Evolutionary conservation across 2,113 vertebrate species (phyloP).

Genomic region (Tilapia sparmanii): DNA sequence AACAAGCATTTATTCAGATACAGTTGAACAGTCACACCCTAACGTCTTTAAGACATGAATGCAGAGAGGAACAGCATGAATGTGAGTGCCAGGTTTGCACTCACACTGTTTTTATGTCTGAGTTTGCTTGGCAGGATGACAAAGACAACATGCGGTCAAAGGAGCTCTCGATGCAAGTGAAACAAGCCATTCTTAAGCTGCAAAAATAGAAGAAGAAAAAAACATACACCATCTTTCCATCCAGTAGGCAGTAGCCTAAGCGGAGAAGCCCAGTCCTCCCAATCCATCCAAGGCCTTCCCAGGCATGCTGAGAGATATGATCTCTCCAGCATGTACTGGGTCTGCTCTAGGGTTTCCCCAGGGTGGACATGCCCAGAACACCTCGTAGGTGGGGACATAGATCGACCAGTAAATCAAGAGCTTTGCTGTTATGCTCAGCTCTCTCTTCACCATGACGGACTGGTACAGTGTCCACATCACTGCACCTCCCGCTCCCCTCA

Average conservation of each 20-base stretch:
- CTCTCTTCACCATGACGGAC: no score
- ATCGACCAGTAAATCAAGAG: no score
- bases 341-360: accelerated
- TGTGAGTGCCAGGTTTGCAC: slow-evolving; percentile 67
- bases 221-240: neutral
- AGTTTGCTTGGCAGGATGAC: slow-evolving; percentile 80
- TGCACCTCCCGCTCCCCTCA: no score
- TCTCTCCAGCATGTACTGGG: neutral
- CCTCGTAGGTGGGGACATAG: neutral
- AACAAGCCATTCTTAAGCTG: neutral
- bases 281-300: neutral
- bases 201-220: neutral
- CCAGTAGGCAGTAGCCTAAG: neutral
- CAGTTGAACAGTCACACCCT: neutral
- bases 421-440: no score
- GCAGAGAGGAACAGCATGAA: neutral
- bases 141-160: accelerated
- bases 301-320: neutral
- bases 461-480: no score
- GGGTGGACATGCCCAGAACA: neutral
- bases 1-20: neutral
- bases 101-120: slow-evolving; percentile 84
- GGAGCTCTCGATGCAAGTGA: neutral
- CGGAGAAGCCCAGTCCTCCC: neutral
- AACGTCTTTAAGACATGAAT: neutral